Evolutionary conservation across 2,888 invertebrate species (phyloP), one percentile per base, ranked within the genome.

Genomic region (Neelides folsomi): DNA sequence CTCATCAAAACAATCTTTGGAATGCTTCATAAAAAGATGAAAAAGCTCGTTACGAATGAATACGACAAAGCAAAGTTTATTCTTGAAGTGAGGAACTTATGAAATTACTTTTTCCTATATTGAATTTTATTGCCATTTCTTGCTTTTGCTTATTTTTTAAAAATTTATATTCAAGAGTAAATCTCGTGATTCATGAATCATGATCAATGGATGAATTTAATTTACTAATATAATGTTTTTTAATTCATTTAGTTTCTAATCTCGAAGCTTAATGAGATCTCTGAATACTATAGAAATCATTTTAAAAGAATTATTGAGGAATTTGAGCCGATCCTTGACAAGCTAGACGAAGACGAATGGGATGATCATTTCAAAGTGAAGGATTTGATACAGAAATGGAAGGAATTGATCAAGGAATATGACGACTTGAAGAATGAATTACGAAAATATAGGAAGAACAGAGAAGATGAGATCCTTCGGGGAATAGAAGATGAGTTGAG

Each of bases 361-460:
- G 58, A 62, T 37, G 64, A 64, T 37, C 62, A 64, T 43, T 53
- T 56, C 15, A 56, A 59, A 46, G 57, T 64, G 2, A 52, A 54
- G 15, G 50, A 49, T 18, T 49, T 55, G 47, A 42, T 53, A 20
- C 56, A 64, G 2, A 56, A 58, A 47, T 60, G 55, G 56, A 46
- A 55, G 34, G 47, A 60, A 9, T 27, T 58, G 42, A 51, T 59
- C 43, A 49, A 54, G 36, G 58, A 58, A 34, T 46, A 58, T 36
- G 53, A 56, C 35, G 16, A 40, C 1, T 49, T 59, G 13, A 50
- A 56, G 20, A 51, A 52, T 10, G 60, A 64, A 42, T 43, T 62
- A 40, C 57, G 57, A 34, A 37, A 54, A 27, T 49, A 60, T n/a
- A 49, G 51, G 39, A 53, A 60, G 44, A 57, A 62, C 41, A 34